A percentile compares a stretch with the other conserved stretches of the same genome.
These are phyloP conservation scores for Manacus vitellinus DNA, from an alignment of 2,113 vertebrate genomes.

Conservation along the genomic window DNA sequence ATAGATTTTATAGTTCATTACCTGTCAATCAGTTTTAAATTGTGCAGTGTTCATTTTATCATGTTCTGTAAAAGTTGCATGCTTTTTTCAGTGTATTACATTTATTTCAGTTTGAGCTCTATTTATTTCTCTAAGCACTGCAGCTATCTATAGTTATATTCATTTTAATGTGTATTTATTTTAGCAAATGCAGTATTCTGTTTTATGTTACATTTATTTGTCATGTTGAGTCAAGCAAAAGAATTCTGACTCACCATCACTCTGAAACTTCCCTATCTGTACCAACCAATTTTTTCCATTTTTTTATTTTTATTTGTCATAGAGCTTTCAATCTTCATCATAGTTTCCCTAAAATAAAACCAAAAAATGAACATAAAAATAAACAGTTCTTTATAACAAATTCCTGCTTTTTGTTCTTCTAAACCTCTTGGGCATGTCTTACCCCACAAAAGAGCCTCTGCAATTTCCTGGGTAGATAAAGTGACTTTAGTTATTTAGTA, in stretches of 20 bases:
- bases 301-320: slow-evolving; percentile 9
- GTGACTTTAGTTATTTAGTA: background rate
- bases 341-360: background rate
- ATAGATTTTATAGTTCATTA: slow-evolving; percentile 79
- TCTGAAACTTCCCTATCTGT: background rate
- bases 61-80: slow-evolving; percentile 66
- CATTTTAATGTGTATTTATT: slow-evolving; percentile 68
- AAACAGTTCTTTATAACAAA: background rate
- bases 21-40: slow-evolving; percentile 75
- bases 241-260: background rate
- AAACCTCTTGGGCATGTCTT: background rate
- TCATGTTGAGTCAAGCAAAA: slow-evolving; percentile 42
- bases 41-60: slow-evolving; percentile 59
- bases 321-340: background rate
- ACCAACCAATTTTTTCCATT: background rate
- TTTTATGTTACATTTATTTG: slow-evolving; percentile 46
- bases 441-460: background rate
- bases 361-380: background rate
- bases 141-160: slow-evolving; percentile 50
- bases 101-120: slow-evolving; percentile 62
- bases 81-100: slow-evolving; percentile 55
- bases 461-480: background rate
- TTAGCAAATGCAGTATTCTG: slow-evolving; percentile 59
- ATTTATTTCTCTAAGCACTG: slow-evolving; percentile 63
- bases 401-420: background rate